phyloP scores from a whole-genome alignment of 2,797 vertebrate genomes.

The Pangasius larnaudii region DNA sequence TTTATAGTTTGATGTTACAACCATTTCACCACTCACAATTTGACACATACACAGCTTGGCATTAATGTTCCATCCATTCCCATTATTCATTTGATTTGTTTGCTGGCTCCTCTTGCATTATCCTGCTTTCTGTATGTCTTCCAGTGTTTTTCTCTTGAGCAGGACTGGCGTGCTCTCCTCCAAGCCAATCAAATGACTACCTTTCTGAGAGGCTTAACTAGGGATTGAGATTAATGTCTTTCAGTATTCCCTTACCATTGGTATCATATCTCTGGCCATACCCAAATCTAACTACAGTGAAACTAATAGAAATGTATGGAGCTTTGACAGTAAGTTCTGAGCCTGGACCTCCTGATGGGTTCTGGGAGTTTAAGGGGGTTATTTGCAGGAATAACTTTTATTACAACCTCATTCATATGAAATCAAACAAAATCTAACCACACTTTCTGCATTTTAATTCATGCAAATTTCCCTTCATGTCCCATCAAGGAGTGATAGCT shows the following conservation, averaged over 20 bases:
- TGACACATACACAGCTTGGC: background rate
- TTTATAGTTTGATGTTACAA: background rate
- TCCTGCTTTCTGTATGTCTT: background rate
- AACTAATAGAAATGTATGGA: background rate
- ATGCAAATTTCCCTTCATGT: background rate
- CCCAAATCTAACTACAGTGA: background rate
- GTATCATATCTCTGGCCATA: background rate
- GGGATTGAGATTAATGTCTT: background rate
- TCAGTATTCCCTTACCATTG: background rate
- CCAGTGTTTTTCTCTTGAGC: background rate
- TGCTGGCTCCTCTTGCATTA: background rate
- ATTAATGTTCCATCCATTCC: background rate
- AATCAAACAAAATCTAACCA: background rate
- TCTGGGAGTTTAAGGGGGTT: background rate
- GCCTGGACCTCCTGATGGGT: background rate
- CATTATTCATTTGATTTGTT: background rate
- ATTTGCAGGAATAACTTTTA: background rate
- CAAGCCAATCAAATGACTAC: background rate
- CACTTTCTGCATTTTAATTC: background rate
- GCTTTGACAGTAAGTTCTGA: background rate
- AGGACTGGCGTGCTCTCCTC: background rate
- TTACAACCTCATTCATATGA: background rate
- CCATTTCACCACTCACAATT: background rate
- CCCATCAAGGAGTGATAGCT: background rate
- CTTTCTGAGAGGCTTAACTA: background rate